Evolutionary conservation across 2,888 invertebrate genomes (phyloP).

Genomic region (Iselma pallidipennis): DNA sequence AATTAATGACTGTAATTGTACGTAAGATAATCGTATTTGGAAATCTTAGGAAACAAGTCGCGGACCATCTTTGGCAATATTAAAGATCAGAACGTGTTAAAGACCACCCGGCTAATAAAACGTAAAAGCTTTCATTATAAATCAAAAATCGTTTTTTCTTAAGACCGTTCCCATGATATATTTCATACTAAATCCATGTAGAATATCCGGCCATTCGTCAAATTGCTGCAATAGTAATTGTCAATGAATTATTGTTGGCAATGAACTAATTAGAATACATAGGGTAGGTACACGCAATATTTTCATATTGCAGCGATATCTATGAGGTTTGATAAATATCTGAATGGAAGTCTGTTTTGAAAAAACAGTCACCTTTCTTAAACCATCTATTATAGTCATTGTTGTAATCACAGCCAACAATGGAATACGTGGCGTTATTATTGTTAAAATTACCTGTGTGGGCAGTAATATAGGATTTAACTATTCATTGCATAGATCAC

Average conservation of each 20-base stretch:
- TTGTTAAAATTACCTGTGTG: not conserved
- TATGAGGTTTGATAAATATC: not conserved
- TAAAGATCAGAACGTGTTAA: not conserved
- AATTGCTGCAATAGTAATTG: not conserved
- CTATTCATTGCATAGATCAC: not conserved
- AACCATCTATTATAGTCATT: not conserved
- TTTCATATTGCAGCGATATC: not conserved
- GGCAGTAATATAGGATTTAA: not conserved
- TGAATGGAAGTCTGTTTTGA: not conserved
- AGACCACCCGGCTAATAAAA: not conserved
- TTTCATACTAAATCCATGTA: not conserved
- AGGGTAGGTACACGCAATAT: not conserved
- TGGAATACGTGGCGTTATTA: too few species aligned
- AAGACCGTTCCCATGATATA: not conserved
- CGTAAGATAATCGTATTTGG: constrained; percentile 3
- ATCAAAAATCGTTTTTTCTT: not conserved
- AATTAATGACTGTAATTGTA: constrained; percentile 37
- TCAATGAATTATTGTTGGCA: not conserved
- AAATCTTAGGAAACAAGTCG: constrained; percentile 28
- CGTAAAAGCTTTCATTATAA: not conserved
- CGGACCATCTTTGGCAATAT: constrained; percentile 17
- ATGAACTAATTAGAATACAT: not conserved
- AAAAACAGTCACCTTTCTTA: too few species aligned
- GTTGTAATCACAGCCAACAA: not conserved
- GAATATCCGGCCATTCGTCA: not conserved